Evolutionary conservation across 2,797 vertebrate genomes (phyloP), one percentile per base, ranked within the genome.

Genomic region (Simalia tracyae): DNA sequence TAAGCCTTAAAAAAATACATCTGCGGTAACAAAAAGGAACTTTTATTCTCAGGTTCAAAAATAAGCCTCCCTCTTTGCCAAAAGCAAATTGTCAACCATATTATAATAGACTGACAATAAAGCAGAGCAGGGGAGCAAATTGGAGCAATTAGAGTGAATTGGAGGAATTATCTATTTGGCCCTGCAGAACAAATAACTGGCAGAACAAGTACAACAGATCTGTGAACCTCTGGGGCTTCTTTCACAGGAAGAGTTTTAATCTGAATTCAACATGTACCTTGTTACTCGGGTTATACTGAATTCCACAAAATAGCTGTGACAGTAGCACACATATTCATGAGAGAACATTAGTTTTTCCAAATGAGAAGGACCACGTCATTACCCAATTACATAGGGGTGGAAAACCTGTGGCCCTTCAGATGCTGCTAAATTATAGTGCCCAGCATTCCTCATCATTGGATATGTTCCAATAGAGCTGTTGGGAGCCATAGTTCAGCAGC

Each of bases 61-160:
- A 66, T 88, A 93, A 46, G 84, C 84, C 17, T 90, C 17, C 60
- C 59, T 84, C 61, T 95, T 91, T 92, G 89, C 46, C 94, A 56
- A 93, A 93, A 93, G 22, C 61, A 68, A 90, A 90, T 92, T 90
- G 60, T 46, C 50, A 84, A 84, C 68, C 36, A 46, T 87, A 42
- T 84, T 87, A 87, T 84, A 87, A 87, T 64, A 60, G 54, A 81
- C 8, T 64, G 46, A 81, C 84, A 90, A 63, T 64, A 59, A 60
- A 56, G n/a, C 66, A 90, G 84, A 68, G n/a, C 85, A 90, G 22
- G n/a, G 68, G n/a, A 72, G 6, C 1, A 14, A 11, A 90, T n/a
- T 24, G 68, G 22, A 72, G 6, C 5, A 10, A 11, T 76, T 81
- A 42, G 61, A 90, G 56, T n/a, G 92, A 81, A 57, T 66, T 31